Conservation (phyloP, 53 echinoderm and acorn worm species). For the Crossaster papposus region DNA sequence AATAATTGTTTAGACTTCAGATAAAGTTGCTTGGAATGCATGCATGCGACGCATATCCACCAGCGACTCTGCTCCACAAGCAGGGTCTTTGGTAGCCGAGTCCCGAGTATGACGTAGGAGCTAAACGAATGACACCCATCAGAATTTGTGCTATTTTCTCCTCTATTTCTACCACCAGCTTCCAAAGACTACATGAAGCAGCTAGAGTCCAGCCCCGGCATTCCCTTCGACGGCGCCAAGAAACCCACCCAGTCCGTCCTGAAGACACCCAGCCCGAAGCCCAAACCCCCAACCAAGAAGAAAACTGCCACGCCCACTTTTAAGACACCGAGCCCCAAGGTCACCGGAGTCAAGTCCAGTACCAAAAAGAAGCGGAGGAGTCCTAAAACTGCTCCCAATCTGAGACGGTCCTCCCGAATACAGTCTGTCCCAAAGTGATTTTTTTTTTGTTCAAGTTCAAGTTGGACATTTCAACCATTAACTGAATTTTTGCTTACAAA, state of each 20-base stretch:
- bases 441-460: background rate
- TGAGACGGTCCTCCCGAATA: constrained; percentile 24
- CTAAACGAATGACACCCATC: background rate
- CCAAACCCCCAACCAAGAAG: background rate
- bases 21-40: too few species aligned
- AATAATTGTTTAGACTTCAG: too few species aligned
- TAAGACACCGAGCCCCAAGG: constrained; percentile 3
- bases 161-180: constrained; percentile 46
- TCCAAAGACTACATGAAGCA: constrained; percentile 75
- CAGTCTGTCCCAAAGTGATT: background rate
- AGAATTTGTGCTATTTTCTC: background rate
- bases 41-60: too few species aligned
- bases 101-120: background rate
- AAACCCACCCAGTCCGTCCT: constrained; percentile 80
- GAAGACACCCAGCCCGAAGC: constrained; percentile 59
- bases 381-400: background rate
- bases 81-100: too few species aligned
- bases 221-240: constrained; percentile 86
- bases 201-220: constrained; percentile 74
- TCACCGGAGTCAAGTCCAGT: background rate
- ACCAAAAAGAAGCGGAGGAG: background rate
- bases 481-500: too few species aligned
- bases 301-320: background rate
- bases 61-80: too few species aligned
- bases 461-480: too few species aligned